Percentiles rank a stretch among this genome's conserved stretches.
Conservation (phyloP, 2,888 invertebrate species). For the Chaetoderma sp. region DNA sequence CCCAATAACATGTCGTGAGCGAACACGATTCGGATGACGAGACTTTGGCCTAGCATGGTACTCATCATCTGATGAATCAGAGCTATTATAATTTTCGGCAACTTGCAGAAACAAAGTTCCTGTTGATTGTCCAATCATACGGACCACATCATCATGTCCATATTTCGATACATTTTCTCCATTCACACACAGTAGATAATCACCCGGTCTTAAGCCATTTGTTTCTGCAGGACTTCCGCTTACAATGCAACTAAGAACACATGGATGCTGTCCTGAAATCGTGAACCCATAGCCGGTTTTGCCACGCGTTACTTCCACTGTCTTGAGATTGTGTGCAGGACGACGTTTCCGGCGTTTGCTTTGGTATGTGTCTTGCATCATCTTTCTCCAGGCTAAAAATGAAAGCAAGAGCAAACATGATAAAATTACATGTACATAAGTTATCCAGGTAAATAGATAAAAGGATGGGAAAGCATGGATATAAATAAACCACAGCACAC, state of each 20-base stretch:
- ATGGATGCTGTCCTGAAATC: conserved; percentile 95
- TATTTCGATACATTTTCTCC: conserved; percentile 88
- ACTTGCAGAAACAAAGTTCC: conserved; percentile 71
- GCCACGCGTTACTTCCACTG: conserved; percentile 87
- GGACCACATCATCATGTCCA: conserved; percentile 92
- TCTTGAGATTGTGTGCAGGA: conserved; percentile 81
- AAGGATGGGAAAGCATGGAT: too few relatives aligned
- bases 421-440: too few relatives aligned
- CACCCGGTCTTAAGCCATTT: conserved; percentile 90
- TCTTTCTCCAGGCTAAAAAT: conserved; percentile 18
- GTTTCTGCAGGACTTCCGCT: conserved; percentile 89
- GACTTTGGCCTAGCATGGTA: conserved; percentile 62
- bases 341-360: conserved; percentile 78
- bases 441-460: too few relatives aligned
- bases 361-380: too few relatives aligned
- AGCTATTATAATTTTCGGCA: conserved; percentile 77
- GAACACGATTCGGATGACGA: conserved; percentile 64
- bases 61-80: conserved; percentile 84
- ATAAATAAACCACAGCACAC: too few relatives aligned
- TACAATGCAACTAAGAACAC: conserved; percentile 93
- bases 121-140: conserved; percentile 87
- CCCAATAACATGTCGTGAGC: conserved; percentile 37
- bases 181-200: conserved; percentile 92
- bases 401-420: background rate
- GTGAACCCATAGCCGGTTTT: conserved; percentile 96